Evolutionary conservation across 92 coral and sea anemone genomes (phyloP).

Genomic region (Meandrina meandrites): DNA sequence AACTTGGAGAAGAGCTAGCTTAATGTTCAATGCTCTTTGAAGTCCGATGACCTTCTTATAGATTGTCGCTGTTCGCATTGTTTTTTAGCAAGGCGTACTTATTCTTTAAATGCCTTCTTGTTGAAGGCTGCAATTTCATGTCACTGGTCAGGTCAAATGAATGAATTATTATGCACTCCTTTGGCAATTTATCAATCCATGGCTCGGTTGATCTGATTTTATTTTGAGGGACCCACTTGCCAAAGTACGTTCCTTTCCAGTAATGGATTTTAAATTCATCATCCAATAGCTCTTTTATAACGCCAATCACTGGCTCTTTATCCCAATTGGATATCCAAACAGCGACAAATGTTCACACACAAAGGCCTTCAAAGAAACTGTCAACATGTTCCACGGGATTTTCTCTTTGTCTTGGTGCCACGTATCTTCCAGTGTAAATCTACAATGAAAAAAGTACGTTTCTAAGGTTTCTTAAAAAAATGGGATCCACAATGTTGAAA

Average conservation of each 20-base stretch:
- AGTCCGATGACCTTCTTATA: too few species aligned
- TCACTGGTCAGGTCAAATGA: constrained; percentile 41
- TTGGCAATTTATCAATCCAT: constrained; percentile 52
- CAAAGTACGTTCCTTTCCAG: constrained; percentile 65
- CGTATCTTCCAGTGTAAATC: constrained; percentile 3
- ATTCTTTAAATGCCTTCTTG: constrained; percentile 46
- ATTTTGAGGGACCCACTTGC: constrained; percentile 54
- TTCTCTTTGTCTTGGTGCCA: background rate
- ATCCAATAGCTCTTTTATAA: constrained; percentile 46
- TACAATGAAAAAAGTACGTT: too few species aligned
- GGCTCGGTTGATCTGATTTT: constrained; percentile 32
- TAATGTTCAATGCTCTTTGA: too few species aligned
- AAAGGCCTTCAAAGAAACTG: constrained; percentile 2
- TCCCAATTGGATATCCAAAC: background rate
- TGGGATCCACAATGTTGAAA: too few species aligned
- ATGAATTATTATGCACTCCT: constrained; percentile 51
- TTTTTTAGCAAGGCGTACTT: constrained; percentile 31
- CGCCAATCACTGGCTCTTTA: constrained; percentile 26
- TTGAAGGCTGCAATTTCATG: constrained; percentile 37
- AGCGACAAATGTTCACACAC: constrained; percentile 1
- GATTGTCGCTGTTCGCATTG: too few species aligned
- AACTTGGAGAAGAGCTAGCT: too few species aligned
- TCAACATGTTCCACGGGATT: background rate
- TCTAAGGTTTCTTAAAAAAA: too few species aligned
- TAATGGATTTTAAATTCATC: constrained; percentile 52